Evolutionary conservation across 2,113 vertebrate species (phyloP).

Genomic region (Saccopteryx bilineata): DNA sequence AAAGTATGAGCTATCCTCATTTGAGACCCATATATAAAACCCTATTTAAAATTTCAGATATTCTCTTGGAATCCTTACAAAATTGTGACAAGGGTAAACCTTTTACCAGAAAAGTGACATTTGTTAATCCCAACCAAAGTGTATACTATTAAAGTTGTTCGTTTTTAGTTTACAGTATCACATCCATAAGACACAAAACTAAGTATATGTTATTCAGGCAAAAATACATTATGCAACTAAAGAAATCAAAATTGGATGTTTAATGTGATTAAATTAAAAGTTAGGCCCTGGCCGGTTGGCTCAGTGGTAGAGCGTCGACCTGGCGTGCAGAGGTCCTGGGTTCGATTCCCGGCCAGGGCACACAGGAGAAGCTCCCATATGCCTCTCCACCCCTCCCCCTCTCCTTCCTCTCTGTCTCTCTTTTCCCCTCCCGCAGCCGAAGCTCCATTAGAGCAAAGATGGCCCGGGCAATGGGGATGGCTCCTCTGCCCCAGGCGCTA

Average conservation of each 20-base stretch:
- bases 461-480: no score
- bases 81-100: not conserved
- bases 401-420: no score
- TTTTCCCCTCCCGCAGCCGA: no score
- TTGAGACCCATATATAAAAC: conserved; percentile 69
- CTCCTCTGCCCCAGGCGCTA: no score
- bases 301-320: no score
- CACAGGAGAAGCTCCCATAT: no score
- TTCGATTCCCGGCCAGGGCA: no score
- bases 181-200: not conserved
- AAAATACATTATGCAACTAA: not conserved
- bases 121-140: not conserved
- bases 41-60: conserved; percentile 66
- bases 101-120: not conserved
- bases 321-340: no score
- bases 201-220: conserved; percentile 5
- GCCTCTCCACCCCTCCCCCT: no score
- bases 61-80: conserved; percentile 65
- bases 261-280: not conserved
- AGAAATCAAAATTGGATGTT: not conserved
- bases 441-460: no score
- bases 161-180: not conserved
- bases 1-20: not conserved
- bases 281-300: not conserved
- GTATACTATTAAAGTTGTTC: not conserved